Base-by-base conservation (phyloP, 2,888 invertebrate species). In the Heteromurus nitidus region DNA sequence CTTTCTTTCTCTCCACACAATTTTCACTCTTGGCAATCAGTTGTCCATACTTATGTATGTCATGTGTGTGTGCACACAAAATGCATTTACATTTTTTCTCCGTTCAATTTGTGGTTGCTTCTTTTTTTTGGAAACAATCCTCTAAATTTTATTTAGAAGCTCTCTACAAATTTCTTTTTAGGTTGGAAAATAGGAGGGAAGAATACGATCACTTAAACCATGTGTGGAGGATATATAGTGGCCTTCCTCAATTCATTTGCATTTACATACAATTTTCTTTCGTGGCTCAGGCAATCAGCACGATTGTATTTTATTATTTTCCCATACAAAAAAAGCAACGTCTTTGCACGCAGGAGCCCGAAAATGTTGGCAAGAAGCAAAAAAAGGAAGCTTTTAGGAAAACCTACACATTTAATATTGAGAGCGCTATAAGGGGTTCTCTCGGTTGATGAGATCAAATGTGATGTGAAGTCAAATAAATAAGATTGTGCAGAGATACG, bases 381-480 rank as follows among this genome's bases (percentile, higher is more conserved):
- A 58, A 5, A 50, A n/a, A 9, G 53, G 58, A 70, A 58, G 26
- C 16, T 58, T 58, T 58, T 58, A 70, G 42, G 70, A 24, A 70
- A 36, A 70, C n/a, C n/a, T n/a, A n/a, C n/a, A n/a, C n/a, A n/a
- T n/a, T n/a, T n/a, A n/a, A n/a, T n/a, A n/a, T n/a, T n/a, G n/a
- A n/a, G n/a, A n/a, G n/a, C n/a, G n/a, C n/a, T n/a, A n/a, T 50
- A 28, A 73, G 62, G 47, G 64, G 47, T 62, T 73, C 64, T 26
- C 44, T 72, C 26, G 20, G 13, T 42, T 75, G 75, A 75, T 75
- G 75, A 75, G 75, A 75, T 75, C 75, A 75, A 75, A 74, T 74
- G 74, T 74, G 65, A 75, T 75, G 65, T 26, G 26, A 67, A 75
- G 75, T 67, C 75, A 67, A 67, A 75, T 75, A 75, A 75, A 75